Percentiles rank a stretch among this genome's conserved stretches.
Evolutionary conservation across 2,888 invertebrate species (phyloP).

Genomic region (Sphaeridia pumilis): DNA sequence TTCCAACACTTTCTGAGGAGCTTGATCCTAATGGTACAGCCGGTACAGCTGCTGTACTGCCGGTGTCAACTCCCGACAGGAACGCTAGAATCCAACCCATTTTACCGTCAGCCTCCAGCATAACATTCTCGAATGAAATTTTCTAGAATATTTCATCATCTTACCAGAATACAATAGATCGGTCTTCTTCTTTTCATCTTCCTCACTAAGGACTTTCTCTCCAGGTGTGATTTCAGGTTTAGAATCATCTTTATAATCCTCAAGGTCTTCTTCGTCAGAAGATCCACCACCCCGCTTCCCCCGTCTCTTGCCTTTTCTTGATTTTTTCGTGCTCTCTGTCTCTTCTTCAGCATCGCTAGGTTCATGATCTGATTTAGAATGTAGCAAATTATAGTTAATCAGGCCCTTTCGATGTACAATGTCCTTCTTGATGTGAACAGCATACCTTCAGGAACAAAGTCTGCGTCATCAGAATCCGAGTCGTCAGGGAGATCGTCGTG

Average conservation of each 20-base stretch:
- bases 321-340: constrained; percentile 5
- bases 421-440: neutral
- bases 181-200: constrained; percentile 23
- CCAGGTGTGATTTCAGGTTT: no score
- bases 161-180: constrained; percentile 26
- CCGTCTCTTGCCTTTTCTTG: constrained; percentile 2
- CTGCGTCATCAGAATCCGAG: constrained; percentile 23
- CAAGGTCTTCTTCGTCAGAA: constrained; percentile 15
- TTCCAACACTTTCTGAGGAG: no score
- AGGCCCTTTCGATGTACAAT: neutral
- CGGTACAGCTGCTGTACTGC: no score
- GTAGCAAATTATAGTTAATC: neutral
- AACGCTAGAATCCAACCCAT: no score
- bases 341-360: constrained; percentile 13
- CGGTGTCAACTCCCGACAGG: no score
- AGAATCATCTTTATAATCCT: constrained; percentile 10
- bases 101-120: no score
- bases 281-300: constrained; percentile 3
- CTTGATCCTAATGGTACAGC: no score
- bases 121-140: no score
- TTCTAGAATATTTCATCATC: no score
- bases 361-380: neutral
- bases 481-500: constrained; percentile 9
- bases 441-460: constrained; percentile 19
- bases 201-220: constrained; percentile 12